These are phyloP conservation scores for Folsomia candida DNA, from an alignment of 2,888 invertebrate genomes.

Conservation along the genomic window DNA sequence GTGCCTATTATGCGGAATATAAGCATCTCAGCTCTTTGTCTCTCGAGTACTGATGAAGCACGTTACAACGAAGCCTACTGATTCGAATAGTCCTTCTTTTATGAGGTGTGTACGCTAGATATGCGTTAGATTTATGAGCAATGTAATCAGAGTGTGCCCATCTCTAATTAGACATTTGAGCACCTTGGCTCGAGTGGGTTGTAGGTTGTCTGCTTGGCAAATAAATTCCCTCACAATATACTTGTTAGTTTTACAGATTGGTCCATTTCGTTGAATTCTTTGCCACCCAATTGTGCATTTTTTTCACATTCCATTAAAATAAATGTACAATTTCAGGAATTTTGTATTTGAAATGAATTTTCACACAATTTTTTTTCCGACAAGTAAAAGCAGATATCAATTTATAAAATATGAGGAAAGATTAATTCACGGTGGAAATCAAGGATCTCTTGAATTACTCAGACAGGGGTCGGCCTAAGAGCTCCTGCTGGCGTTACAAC, in stretches of 20 bases:
- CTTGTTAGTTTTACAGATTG: not conserved
- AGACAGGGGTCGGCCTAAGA: slow-evolving; percentile 36
- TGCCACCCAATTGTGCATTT: not conserved
- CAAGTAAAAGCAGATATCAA: not conserved
- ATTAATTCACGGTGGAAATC: not conserved
- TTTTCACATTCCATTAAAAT: not conserved
- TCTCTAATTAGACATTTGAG: slow-evolving; percentile 37
- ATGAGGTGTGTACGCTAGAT: not conserved
- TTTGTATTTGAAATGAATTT: too few species aligned
- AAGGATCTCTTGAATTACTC: slow-evolving; percentile 33
- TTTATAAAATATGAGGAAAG: not conserved
- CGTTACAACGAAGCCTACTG: not conserved
- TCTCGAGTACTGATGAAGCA: not conserved
- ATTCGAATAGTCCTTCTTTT: too few species aligned
- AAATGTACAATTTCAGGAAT: not conserved
- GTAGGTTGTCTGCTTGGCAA: slow-evolving; percentile 8
- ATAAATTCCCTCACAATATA: not conserved
- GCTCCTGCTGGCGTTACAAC: slow-evolving; percentile 38
- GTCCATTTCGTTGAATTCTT: not conserved
- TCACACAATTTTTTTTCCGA: too few species aligned
- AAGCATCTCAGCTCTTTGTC: not conserved
- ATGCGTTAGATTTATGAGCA: slow-evolving; percentile 35
- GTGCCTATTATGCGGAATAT: not conserved
- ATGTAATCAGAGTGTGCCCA: slow-evolving; percentile 37
- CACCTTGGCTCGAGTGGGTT: not conserved